These are phyloP conservation scores for Equus quagga DNA, from an alignment of 2,113 vertebrate genomes.

Conservation along the genomic window DNA sequence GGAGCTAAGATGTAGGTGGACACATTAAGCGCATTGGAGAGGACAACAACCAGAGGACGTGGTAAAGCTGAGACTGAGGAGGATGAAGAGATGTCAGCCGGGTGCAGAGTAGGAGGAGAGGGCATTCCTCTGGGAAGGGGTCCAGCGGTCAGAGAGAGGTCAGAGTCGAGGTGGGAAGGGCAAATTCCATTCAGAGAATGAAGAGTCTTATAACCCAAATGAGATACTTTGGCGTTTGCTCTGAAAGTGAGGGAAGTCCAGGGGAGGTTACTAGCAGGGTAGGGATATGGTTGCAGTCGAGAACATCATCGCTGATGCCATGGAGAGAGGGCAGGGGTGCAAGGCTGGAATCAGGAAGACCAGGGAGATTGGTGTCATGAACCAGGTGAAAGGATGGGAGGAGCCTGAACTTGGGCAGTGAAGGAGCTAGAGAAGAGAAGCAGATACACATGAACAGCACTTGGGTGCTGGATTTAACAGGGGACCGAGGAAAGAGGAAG, in stretches of 20 bases:
- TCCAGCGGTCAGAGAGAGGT: neutral
- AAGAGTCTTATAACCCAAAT: neutral
- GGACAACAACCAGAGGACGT: rapidly evolving
- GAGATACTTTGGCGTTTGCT: no score
- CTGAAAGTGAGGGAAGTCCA: no score
- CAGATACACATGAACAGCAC: rapidly evolving
- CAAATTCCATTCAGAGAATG: neutral
- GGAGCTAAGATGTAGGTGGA: rapidly evolving
- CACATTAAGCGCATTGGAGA: neutral
- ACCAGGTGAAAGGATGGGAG: no score
- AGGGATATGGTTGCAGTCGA: neutral
- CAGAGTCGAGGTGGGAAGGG: neutral
- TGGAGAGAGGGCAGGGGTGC: rapidly evolving
- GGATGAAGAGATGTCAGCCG: rapidly evolving
- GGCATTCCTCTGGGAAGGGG: neutral
- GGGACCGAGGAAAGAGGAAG: rapidly evolving
- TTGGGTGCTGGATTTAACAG: rapidly evolving
- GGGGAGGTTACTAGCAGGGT: neutral
- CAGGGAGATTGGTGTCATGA: neutral
- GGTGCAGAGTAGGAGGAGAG: rapidly evolving
- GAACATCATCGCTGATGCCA: no score
- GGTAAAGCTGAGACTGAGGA: neutral
- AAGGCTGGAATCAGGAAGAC: neutral
- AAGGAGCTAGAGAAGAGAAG: no score
- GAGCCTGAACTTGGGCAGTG: rapidly evolving